A percentile compares a stretch with the other conserved stretches of the same genome.
phyloP scores from a whole-genome alignment of 2,888 invertebrate species.

The Furcula furcula region DNA sequence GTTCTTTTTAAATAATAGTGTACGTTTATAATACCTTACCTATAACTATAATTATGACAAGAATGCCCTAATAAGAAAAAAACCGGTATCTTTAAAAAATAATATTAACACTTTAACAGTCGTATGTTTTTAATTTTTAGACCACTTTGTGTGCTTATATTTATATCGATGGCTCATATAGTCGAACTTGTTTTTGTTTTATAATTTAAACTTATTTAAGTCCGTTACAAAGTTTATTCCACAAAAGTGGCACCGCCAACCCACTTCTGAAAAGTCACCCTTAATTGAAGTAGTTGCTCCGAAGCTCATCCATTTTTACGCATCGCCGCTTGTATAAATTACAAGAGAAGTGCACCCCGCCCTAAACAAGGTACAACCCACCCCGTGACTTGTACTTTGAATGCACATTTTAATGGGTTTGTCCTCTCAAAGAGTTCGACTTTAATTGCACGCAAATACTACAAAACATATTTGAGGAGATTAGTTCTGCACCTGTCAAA shows the following conservation, averaged over 20 bases:
- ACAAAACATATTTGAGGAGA: slow-evolving; percentile 24
- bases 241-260: slow-evolving; percentile 15
- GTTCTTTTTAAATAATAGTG: too few relatives aligned
- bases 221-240: slow-evolving; percentile 7
- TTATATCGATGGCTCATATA: too few relatives aligned
- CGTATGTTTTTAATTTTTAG: too few relatives aligned
- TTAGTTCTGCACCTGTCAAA: too few relatives aligned
- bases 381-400: slow-evolving; percentile 73
- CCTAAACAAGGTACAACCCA: slow-evolving; percentile 46
- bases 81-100: too few relatives aligned
- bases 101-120: too few relatives aligned
- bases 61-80: too few relatives aligned
- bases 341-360: slow-evolving; percentile 47
- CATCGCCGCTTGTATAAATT: slow-evolving; percentile 67
- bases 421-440: slow-evolving; percentile 45
- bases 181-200: too few relatives aligned
- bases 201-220: too few relatives aligned
- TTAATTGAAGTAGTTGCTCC: slow-evolving; percentile 46
- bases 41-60: too few relatives aligned
- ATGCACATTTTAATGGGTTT: slow-evolving; percentile 72
- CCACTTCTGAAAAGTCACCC: slow-evolving; percentile 33
- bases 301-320: slow-evolving; percentile 63
- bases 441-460: slow-evolving; percentile 51
- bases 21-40: too few relatives aligned
- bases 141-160: too few relatives aligned